Evolutionary conservation across 2,113 vertebrate genomes (phyloP).

Genomic region (Salminus brasiliensis): DNA sequence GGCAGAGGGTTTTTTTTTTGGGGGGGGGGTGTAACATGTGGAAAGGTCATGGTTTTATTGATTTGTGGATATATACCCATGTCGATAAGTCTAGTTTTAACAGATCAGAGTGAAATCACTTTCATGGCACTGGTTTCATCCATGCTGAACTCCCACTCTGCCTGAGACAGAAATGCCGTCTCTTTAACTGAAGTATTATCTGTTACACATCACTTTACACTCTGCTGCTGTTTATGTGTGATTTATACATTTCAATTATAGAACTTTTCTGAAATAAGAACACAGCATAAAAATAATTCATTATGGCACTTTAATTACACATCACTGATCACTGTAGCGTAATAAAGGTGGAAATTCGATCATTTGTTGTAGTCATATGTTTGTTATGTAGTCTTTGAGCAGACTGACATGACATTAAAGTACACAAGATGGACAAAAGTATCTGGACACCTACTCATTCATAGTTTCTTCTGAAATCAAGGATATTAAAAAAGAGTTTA

Average conservation of each 20-base stretch:
- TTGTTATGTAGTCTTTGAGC: no score
- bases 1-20: slow-evolving; percentile 1
- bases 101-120: slow-evolving; percentile 36
- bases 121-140: slow-evolving; percentile 18
- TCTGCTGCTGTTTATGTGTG: neutral
- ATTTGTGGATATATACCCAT: slow-evolving; percentile 24
- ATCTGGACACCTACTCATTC: no score
- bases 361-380: no score
- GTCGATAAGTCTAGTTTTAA: slow-evolving; percentile 16
- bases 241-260: neutral
- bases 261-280: neutral
- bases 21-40: slow-evolving; percentile 8
- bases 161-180: neutral
- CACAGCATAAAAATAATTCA: no score
- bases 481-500: no score
- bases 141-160: neutral
- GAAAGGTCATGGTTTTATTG: slow-evolving; percentile 16
- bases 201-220: neutral
- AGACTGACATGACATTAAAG: no score
- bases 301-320: no score
- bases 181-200: neutral
- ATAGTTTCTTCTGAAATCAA: no score
- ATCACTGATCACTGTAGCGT: no score
- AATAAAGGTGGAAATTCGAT: no score
- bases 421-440: no score